Conservation (phyloP, 2,113 vertebrate genomes). For the Campylorhamphus procurvoides region DNA sequence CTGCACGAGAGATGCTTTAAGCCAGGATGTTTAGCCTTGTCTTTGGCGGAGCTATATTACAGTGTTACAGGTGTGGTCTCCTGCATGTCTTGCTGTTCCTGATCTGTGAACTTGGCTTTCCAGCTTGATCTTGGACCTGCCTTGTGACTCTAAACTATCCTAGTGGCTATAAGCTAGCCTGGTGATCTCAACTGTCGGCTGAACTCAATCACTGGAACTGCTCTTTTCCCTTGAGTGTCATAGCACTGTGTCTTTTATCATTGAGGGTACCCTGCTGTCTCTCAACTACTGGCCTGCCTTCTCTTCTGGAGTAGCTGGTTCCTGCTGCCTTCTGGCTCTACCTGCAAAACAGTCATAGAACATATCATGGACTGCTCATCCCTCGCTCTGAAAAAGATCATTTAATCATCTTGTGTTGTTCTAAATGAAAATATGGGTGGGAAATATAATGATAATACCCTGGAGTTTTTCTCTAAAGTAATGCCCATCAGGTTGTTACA, state of each 20-base stretch:
- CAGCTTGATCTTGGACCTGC: not conserved
- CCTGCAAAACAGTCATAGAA: fast-evolving
- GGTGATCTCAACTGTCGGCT: not conserved
- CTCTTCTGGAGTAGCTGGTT: not conserved
- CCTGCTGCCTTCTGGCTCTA: not conserved
- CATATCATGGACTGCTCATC: not conserved
- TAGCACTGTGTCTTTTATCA: not conserved
- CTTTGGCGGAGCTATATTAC: not conserved
- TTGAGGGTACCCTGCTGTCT: not conserved
- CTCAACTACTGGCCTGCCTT: not conserved
- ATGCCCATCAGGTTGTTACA: not conserved
- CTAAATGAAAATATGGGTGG: not conserved
- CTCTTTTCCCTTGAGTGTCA: not conserved
- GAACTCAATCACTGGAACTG: not conserved
- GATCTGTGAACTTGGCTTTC: not conserved
- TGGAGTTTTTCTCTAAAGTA: not conserved
- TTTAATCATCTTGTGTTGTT: not conserved
- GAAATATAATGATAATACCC: not conserved
- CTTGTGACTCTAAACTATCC: not conserved
- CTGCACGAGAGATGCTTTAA: not conserved
- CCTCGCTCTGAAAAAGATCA: not conserved
- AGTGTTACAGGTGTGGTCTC: not conserved
- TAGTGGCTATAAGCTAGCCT: not conserved
- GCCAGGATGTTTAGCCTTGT: not conserved
- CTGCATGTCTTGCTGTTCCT: not conserved